A percentile compares a stretch with the other conserved stretches of the same genome.
Evolutionary conservation across 1,140 invertebrate species (phyloP).

Genomic region (Drosophila ohnishii): DNA sequence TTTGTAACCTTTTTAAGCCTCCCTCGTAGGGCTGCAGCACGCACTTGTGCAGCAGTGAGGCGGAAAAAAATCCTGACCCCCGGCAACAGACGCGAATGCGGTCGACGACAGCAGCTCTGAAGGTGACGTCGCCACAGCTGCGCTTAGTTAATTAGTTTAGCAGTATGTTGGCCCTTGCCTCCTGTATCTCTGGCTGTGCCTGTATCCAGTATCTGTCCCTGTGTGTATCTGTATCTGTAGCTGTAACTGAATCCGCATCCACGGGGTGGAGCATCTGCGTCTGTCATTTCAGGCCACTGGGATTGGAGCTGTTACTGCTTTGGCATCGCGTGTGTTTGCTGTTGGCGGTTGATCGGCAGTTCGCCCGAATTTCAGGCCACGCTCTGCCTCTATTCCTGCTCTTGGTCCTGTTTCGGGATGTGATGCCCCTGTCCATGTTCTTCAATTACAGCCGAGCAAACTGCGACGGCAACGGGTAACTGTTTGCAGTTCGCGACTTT

Average conservation of each 20-base stretch:
- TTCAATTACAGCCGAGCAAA: conserved; percentile 70
- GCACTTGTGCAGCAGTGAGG: conserved; percentile 63
- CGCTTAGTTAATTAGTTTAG: conserved; percentile 81
- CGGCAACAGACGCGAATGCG: conserved; percentile 49
- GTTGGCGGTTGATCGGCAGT: conserved; percentile 59
- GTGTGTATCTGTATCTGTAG: conserved; percentile 5
- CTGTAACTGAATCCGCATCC: conserved; percentile 29
- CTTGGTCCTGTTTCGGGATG: conserved; percentile 7
- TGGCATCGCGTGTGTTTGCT: conserved; percentile 60
- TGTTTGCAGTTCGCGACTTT: conserved; percentile 53
- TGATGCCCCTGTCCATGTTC: conserved; percentile 25
- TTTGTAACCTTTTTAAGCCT: not conserved
- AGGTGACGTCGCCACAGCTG: conserved; percentile 58
- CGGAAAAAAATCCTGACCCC: conserved; percentile 62
- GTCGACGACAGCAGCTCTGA: conserved; percentile 42
- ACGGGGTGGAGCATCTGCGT: conserved; percentile 9
- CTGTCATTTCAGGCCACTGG: conserved; percentile 60
- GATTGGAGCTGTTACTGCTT: conserved; percentile 37
- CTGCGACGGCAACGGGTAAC: conserved; percentile 21
- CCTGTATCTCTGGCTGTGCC: conserved; percentile 6
- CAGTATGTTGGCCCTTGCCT: conserved; percentile 47
- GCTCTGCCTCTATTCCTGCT: not conserved
- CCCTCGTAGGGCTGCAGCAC: conserved; percentile 56
- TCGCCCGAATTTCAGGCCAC: conserved; percentile 19
- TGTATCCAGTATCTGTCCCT: conserved; percentile 22